Evolutionary conservation across 2,797 vertebrate genomes (phyloP).

Genomic region (Amblyopsis hoosieri): DNA sequence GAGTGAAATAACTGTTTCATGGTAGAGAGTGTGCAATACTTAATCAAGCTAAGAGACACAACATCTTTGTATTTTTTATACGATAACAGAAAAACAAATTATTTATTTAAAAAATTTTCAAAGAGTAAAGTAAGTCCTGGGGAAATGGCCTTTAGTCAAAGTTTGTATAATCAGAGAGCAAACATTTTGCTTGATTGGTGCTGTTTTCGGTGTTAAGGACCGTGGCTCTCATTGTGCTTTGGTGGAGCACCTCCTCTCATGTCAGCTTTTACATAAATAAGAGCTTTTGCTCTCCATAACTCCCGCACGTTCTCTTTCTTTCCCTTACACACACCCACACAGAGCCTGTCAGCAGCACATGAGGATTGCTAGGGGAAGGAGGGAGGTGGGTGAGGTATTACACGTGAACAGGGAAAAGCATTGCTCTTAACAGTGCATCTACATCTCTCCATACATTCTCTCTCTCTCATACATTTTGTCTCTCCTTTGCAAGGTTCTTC

Average conservation of each 20-base stretch:
- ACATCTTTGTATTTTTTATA: not conserved
- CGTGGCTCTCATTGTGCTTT: constrained; percentile 54
- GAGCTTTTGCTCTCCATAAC: constrained; percentile 67
- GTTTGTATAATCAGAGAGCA: not conserved
- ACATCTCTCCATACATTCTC: constrained; percentile 42
- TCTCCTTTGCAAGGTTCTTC: constrained; percentile 22
- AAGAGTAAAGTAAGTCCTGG: not conserved
- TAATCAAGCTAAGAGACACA: not conserved
- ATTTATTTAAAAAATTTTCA: too few relatives aligned
- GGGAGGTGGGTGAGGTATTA: constrained; percentile 77
- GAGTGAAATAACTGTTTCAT: too few relatives aligned
- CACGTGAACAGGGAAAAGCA: constrained; percentile 72
- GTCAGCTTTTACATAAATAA: constrained; percentile 79
- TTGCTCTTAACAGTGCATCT: constrained; percentile 64
- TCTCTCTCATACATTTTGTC: not conserved
- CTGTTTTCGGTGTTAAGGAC: constrained; percentile 40
- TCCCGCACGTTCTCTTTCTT: constrained; percentile 42
- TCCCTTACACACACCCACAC: constrained; percentile 80
- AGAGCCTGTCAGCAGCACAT: constrained; percentile 77
- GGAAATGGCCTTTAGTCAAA: not conserved
- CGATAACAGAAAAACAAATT: too few relatives aligned
- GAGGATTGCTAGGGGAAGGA: constrained; percentile 75
- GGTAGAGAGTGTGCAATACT: too few relatives aligned
- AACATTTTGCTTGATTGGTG: constrained; percentile 16
- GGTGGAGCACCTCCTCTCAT: constrained; percentile 72